Evolutionary conservation across 1,140 invertebrate genomes (phyloP).

Genomic region (Ostrea edulis): DNA sequence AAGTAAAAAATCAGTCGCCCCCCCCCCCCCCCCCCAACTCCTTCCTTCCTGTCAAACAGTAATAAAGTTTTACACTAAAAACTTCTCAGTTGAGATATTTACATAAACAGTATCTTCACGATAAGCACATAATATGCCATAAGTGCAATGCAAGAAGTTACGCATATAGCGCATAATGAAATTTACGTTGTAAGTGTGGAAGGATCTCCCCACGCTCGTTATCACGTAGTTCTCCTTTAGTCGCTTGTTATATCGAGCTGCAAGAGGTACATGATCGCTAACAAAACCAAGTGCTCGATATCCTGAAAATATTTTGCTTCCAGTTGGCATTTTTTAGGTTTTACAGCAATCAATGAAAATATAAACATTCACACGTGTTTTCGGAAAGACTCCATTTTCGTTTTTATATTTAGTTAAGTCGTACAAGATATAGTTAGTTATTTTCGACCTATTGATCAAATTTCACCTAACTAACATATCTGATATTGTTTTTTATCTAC

Average conservation of each 20-base stretch:
- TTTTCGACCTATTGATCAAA: too few relatives aligned
- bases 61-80: too few relatives aligned
- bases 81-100: too few relatives aligned
- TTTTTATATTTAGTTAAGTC: not conserved
- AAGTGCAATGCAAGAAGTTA: too few relatives aligned
- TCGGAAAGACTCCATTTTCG: not conserved
- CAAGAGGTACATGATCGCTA: conserved; percentile 93
- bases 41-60: too few relatives aligned
- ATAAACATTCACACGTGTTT: conserved; percentile 29
- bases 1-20: too few relatives aligned
- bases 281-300: conserved; percentile 94
- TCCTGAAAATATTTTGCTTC: conserved; percentile 86
- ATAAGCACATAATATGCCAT: too few relatives aligned
- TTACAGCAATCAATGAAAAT: not conserved
- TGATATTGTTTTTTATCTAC: too few relatives aligned
- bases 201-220: conserved; percentile 93
- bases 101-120: too few relatives aligned
- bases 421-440: not conserved
- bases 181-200: conserved; percentile 92
- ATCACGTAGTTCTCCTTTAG: conserved; percentile 93
- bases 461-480: too few relatives aligned
- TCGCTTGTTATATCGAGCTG: conserved; percentile 90
- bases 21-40: too few relatives aligned
- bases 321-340: not conserved
- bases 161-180: too few relatives aligned